Evolutionary conservation across 2,113 vertebrate species (phyloP).

Genomic region (Dromaius novaehollandiae): DNA sequence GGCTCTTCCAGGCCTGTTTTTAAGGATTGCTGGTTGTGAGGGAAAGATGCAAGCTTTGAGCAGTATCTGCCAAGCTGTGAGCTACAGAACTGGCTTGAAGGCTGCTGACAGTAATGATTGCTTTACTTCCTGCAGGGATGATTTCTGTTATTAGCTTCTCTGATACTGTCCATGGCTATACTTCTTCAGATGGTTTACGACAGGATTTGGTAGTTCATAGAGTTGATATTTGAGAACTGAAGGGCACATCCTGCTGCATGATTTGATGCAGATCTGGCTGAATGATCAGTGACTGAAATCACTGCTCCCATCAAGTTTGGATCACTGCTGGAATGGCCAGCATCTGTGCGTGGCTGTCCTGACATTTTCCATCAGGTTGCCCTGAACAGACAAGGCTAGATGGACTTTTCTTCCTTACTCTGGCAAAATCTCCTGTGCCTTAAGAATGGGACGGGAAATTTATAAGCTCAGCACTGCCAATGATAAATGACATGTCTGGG

Average conservation of each 20-base stretch:
- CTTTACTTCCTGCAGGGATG: not conserved
- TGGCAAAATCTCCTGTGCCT: not conserved
- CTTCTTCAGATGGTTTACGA: not conserved
- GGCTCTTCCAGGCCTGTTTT: not conserved
- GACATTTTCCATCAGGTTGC: not conserved
- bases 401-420: not conserved
- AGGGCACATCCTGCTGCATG: not conserved
- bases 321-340: not conserved
- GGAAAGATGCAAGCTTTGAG: not conserved
- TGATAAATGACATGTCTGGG: fast-evolving
- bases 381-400: not conserved
- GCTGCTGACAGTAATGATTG: not conserved
- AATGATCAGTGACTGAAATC: not conserved
- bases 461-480: not conserved
- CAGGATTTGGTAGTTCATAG: not conserved
- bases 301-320: not conserved
- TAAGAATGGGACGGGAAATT: not conserved
- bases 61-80: not conserved
- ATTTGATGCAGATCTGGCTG: not conserved
- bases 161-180: fast-evolving
- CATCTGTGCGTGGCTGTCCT: not conserved
- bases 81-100: not conserved
- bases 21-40: not conserved
- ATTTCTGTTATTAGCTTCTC: not conserved
- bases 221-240: not conserved